Evolutionary conservation across 1,140 invertebrate genomes (phyloP), one percentile per base, ranked within the genome.

Genomic region (Capitella teleta): DNA sequence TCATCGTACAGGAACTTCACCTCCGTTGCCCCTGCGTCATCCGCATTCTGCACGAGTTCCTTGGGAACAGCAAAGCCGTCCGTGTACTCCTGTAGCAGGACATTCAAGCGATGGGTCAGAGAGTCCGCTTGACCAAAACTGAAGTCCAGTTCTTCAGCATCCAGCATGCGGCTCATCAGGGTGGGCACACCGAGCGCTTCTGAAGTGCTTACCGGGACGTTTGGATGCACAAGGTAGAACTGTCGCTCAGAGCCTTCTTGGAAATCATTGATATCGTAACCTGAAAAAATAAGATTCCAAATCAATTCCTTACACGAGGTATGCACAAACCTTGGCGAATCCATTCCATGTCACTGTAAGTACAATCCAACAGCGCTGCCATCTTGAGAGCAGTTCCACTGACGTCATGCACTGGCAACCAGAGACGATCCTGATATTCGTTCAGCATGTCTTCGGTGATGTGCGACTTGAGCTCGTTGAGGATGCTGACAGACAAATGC

Each of bases 1-100:
- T 53, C 62, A 49, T 68, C 67, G 48, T 62, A 64, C 1, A 67
- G 68, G 55, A 78, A 76, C 21, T 52, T 55, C 2, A 69, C 55
- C 55, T 73, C 70, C 21, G 64, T 69, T 12, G 74, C 68, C 37
- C 74, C 75, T 44, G 67, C 69, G 61, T 71, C 67, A 53, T 52
- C 56, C 34, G 60, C 52, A 43, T 53, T 53, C 36, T 53, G 52
- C 23, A 53, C 36, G 16, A 53, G 38, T 28, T 53, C 52, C 28
- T 53, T 53, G 2, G 52, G 52, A 14, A 53, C 41, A 3, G 47
- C 52, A 49, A 53, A 53, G 16, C 52, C 52, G 30, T 53, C 52
- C 2, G 47, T 28, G 38, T 53, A 53, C 26, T 53, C 52, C 21
- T 48, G 18, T n/a, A 65, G 47, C 21, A 65, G 47, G 28, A 37